These are phyloP conservation scores for Prolemur simus DNA, from an alignment of 2,113 vertebrate genomes.

Conservation along the genomic window DNA sequence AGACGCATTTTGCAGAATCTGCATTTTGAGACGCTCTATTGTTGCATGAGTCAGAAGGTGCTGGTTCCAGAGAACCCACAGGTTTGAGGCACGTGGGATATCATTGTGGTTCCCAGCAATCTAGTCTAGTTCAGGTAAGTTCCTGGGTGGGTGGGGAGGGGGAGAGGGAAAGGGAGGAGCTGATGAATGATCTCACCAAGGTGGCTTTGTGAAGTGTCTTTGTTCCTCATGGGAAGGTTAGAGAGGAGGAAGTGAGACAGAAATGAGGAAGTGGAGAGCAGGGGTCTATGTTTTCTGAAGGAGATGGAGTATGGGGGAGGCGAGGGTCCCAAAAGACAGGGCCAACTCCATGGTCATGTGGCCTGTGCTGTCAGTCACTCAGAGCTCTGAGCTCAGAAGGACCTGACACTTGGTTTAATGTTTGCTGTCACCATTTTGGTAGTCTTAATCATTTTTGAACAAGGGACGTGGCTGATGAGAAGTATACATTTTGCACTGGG, in stretches of 20 bases:
- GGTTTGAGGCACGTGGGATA: not conserved
- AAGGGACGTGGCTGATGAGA: no score
- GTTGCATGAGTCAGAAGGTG: not conserved
- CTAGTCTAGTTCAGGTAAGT: not conserved
- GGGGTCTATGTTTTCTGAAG: not conserved
- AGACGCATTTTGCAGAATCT: not conserved
- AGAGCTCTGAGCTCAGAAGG: not conserved
- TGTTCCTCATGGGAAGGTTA: not conserved
- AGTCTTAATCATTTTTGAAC: not conserved
- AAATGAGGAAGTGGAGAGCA: not conserved
- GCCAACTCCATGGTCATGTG: no score
- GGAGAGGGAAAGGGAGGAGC: not conserved
- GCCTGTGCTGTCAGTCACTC: not conserved
- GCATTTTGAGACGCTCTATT: not conserved
- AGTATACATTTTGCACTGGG: not conserved
- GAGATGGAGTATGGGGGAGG: not conserved
- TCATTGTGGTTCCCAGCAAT: not conserved
- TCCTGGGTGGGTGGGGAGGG: not conserved
- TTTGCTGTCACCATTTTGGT: not conserved
- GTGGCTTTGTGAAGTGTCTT: not conserved
- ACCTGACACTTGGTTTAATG: not conserved
- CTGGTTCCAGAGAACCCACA: not conserved
- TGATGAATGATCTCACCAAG: not conserved
- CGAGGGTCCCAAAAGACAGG: no score
- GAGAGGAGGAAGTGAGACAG: not conserved